These are phyloP conservation scores for Eublepharis macularius DNA, from an alignment of 2,113 vertebrate species.

Conservation along the genomic window DNA sequence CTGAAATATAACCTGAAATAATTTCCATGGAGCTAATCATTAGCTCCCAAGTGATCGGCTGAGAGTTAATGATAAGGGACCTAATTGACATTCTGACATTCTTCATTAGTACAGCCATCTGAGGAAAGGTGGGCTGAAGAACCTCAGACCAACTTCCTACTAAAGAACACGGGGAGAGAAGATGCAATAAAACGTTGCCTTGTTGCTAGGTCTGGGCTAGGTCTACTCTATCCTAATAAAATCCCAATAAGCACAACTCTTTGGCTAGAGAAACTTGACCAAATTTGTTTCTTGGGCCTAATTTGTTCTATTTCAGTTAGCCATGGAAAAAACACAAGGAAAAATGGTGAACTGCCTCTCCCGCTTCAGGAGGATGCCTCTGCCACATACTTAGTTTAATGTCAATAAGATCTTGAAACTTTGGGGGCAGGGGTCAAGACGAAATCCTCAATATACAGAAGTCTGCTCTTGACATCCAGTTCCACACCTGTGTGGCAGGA, in stretches of 20 bases:
- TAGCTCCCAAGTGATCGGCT: neutral
- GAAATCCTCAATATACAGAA: neutral
- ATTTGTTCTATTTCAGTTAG: neutral
- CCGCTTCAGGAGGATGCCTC: neutral
- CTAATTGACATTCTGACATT: neutral
- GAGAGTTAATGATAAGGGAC: slow-evolving; percentile 10
- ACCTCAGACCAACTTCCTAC: neutral
- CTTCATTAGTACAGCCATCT: neutral
- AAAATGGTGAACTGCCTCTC: neutral
- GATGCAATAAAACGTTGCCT: neutral
- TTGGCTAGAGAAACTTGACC: neutral
- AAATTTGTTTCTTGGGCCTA: neutral
- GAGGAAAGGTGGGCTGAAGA: neutral
- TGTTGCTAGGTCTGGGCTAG: neutral
- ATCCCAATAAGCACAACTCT: neutral
- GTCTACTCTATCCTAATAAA: neutral
- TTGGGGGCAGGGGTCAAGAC: neutral
- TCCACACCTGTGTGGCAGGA: neutral
- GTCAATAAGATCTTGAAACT: neutral
- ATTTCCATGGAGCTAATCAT: slow-evolving; percentile 12
- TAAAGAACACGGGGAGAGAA: neutral
- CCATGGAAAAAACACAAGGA: neutral
- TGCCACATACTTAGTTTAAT: neutral
- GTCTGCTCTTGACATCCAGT: neutral
- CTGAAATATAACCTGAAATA: neutral